These are phyloP conservation scores for Chymomyza costata DNA, from an alignment of 1,140 invertebrate species.

Conservation along the genomic window DNA sequence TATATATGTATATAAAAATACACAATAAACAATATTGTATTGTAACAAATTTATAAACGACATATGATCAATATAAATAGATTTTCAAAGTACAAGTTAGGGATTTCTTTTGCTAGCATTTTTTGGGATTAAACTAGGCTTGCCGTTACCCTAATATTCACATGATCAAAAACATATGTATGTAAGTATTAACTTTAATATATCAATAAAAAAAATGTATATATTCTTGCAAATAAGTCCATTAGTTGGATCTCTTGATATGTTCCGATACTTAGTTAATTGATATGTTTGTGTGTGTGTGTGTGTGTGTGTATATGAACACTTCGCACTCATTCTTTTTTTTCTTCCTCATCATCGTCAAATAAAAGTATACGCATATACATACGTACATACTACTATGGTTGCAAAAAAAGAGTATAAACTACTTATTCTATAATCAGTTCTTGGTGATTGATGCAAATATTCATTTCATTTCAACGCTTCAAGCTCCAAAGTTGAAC, in stretches of 20 bases:
- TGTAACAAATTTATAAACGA: no score
- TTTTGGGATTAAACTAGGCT: no score
- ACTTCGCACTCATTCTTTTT: conserved; percentile 14
- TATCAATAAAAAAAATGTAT: conserved; percentile 47
- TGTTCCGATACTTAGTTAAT: conserved; percentile 51
- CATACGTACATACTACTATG: no score
- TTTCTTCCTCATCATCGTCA: neutral
- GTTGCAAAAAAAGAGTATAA: conserved; percentile 72
- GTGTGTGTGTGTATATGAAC: conserved; percentile 20
- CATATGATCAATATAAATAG: no score
- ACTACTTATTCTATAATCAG: conserved; percentile 75
- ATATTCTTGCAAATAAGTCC: no score
- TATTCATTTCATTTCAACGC: conserved; percentile 34
- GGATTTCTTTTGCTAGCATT: no score
- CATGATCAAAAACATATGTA: conserved; percentile 54
- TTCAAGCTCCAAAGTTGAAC: conserved; percentile 11
- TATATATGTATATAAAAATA: conserved; percentile 17
- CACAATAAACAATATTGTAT: no score
- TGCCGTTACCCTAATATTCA: conserved; percentile 10
- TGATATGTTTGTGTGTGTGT: conserved; percentile 36
- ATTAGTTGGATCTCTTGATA: conserved; percentile 48
- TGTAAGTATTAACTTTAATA: neutral
- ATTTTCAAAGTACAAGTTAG: no score
- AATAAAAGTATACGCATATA: no score
- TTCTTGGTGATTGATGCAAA: conserved; percentile 74